phyloP scores from a whole-genome alignment of 2,888 invertebrate species.

The Beris chalybata region DNA sequence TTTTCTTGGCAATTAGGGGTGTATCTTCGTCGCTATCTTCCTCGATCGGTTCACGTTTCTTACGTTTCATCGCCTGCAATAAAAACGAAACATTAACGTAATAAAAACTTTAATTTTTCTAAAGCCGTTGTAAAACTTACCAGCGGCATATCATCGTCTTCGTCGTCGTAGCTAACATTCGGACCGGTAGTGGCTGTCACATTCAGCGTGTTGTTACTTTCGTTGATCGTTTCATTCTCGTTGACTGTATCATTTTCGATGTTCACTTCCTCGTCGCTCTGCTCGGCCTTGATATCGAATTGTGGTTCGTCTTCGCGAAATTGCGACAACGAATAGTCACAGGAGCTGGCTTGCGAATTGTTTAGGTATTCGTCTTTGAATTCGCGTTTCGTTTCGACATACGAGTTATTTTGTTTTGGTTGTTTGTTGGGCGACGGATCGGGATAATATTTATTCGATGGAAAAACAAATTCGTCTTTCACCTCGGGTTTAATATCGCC shows the following conservation, averaged over 20 bases:
- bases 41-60: constrained; percentile 51
- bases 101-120: neutral
- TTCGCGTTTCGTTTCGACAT: constrained; percentile 17
- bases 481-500: neutral
- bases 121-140: constrained; percentile 56
- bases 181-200: constrained; percentile 55
- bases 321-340: constrained; percentile 72
- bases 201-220: constrained; percentile 58
- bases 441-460: too few species aligned
- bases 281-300: constrained; percentile 58
- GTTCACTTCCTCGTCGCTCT: constrained; percentile 57
- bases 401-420: neutral
- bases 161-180: constrained; percentile 57
- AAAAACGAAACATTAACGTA: constrained; percentile 6
- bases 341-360: constrained; percentile 67
- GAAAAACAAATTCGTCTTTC: constrained; percentile 11
- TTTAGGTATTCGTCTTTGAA: constrained; percentile 47
- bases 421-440: too few species aligned
- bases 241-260: constrained; percentile 52
- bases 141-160: constrained; percentile 76
- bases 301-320: constrained; percentile 61
- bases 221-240: constrained; percentile 52
- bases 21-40: constrained; percentile 66
- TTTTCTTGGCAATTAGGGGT: constrained; percentile 69
- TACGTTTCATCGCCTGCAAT: constrained; percentile 52